Evolutionary conservation across 2,888 invertebrate genomes (phyloP), one percentile per base, ranked within the genome.

Genomic region (Cephalotes varians): DNA sequence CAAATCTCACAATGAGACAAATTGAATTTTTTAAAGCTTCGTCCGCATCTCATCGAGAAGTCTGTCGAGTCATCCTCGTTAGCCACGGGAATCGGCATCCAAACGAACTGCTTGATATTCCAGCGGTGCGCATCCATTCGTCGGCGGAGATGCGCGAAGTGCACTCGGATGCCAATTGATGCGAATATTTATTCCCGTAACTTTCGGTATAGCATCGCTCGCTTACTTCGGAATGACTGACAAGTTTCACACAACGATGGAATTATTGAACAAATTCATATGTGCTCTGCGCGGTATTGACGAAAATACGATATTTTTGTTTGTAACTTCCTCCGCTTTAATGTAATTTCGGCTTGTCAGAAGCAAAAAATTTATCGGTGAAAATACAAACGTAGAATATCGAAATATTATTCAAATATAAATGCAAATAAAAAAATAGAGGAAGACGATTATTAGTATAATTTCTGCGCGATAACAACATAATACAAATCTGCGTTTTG

Each of bases 71-170:
- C 15, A 47, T 21, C 34, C 73, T 80, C 72, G 80, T 80, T 80
- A 80, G 60, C 44, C 34, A 49, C 44, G 21, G 34, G 34, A 76
- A 72, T 73, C 49, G 65, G 44, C 58, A 64, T 79, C 40, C 77
- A 58, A 79, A 82, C 69, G 64, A 77, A 82, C 77, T 82, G 54
- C 18, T 82, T 77, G 77, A 82, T 77, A 77, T 77, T 77, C 77
- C 64, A 54, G 18, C 15, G 7, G 31, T 34, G 51, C 34, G n/a
- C 18, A 47, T 60, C 62, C 62, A 72, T n/a, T n/a, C n/a, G n/a
- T n/a, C 40, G 80, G 44, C 49, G 37, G 80, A 73, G 34, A 73
- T 80, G 47, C 73, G 49, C 58, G 12, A 72, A 40, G 58, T 51
- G 44, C 65, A 44, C 60, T 40, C 62, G 62, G 64, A 72, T 40